phyloP scores from a whole-genome alignment of 2,797 vertebrate species.

The Poeciliopsis infans region DNA sequence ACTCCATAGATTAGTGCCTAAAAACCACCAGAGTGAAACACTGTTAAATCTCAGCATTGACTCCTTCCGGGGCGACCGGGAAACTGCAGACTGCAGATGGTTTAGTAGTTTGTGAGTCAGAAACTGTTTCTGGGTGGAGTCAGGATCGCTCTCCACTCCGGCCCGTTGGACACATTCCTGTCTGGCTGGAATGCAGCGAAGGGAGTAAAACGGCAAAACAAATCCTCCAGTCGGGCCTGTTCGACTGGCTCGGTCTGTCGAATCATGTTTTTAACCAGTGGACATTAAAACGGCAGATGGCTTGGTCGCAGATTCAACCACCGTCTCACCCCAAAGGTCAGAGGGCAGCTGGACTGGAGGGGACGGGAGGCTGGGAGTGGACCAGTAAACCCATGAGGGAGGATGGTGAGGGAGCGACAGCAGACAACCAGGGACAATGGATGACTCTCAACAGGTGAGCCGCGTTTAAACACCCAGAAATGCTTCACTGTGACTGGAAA shows the following conservation, averaged over 20 bases:
- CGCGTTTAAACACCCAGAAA: not conserved
- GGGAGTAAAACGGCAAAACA: constrained; percentile 32
- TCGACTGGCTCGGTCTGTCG: constrained; percentile 18
- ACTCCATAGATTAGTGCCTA: not conserved
- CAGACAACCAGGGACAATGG: not conserved
- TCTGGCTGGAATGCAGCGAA: constrained; percentile 34
- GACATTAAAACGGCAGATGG: not conserved
- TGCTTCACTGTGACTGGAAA: not conserved
- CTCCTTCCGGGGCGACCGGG: too few species aligned
- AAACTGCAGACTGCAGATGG: not conserved
- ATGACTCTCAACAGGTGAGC: constrained; percentile 30
- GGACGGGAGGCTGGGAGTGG: not conserved
- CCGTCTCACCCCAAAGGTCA: constrained; percentile 16
- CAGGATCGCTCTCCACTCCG: constrained; percentile 32
- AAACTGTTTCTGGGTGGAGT: constrained; percentile 32
- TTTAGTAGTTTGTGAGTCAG: not conserved
- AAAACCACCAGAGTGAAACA: not conserved
- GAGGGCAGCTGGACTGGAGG: not conserved
- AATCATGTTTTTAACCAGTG: constrained; percentile 3
- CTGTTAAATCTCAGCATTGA: not conserved
- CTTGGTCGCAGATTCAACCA: not conserved
- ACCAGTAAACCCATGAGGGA: constrained; percentile 47
- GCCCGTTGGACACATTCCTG: constrained; percentile 54
- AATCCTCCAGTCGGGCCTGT: constrained; percentile 56
- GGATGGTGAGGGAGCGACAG: constrained; percentile 11